Percentiles rank a stretch among this genome's conserved stretches.
These are phyloP conservation scores for Falco novaeseelandiae DNA, from an alignment of 2,797 vertebrate genomes.

Conservation along the genomic window DNA sequence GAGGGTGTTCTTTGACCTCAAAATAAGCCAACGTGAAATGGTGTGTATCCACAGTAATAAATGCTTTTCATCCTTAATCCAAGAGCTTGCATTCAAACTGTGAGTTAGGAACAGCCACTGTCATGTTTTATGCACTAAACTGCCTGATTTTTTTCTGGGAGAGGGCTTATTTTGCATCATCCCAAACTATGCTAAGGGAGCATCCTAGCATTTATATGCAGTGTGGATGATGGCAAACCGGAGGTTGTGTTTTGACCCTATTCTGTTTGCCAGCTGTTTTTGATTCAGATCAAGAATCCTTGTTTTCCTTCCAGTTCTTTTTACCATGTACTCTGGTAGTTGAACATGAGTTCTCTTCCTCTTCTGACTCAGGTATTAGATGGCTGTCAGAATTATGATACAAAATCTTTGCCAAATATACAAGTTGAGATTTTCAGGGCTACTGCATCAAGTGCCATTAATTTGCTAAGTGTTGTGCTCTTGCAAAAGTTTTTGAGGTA, in stretches of 20 bases:
- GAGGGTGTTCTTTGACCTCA: neutral
- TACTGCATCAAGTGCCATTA: neutral
- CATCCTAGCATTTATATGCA: neutral
- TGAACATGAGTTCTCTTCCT: neutral
- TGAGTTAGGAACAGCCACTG: neutral
- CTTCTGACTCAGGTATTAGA: neutral
- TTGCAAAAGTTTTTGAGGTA: neutral
- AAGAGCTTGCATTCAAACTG: neutral
- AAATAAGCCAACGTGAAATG: neutral
- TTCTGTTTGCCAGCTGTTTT: neutral
- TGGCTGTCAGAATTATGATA: neutral
- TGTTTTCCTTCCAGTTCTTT: neutral
- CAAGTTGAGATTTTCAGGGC: neutral
- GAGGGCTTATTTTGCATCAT: neutral
- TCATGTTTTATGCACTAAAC: neutral
- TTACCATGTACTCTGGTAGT: neutral
- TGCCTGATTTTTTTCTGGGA: neutral
- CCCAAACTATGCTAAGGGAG: neutral
- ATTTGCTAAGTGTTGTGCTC: neutral
- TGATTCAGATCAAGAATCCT: neutral
- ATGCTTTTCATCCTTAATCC: neutral
- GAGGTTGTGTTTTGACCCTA: neutral
- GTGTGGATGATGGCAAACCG: neutral
- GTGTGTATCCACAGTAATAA: neutral
- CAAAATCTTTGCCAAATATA: neutral